Evolutionary conservation across 1,140 invertebrate genomes (phyloP), one percentile per base, ranked within the genome.

Genomic region (Drosophila littoralis): DNA sequence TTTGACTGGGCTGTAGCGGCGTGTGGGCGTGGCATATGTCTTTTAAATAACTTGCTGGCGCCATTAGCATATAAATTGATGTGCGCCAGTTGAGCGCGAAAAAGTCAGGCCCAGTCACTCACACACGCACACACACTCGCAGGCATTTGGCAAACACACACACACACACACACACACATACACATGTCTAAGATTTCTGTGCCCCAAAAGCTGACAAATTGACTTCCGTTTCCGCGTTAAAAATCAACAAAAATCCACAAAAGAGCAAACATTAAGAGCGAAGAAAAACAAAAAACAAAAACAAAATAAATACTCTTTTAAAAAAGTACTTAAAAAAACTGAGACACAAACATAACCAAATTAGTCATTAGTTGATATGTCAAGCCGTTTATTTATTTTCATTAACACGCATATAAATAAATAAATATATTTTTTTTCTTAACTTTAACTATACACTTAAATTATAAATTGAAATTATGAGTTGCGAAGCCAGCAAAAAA

Each of bases 331-430:
- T 66, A 61, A 75, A 63, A 69, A 67, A 69, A 67, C 48, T 72
- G 69, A 74, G 69, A 88, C 50, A 81, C 81, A 68, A 89, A 84
- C 81, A 89, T 89, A 89, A 89, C 84, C 84, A 89, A 89, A 89
- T 89, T 89, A 89, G 85, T 90, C 85, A 89, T 89, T 84, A 89
- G 85, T 90, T 80, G 60, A 84, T 89, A 88, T 84, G 77, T 64
- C 51, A 75, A 75, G 75, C 71, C 66, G 78, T 72, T 81, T 85
- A 77, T 86, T 73, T 86, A 78, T 72, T 72, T 55, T 71, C 65
- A 71, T 79, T 57, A 32, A 66, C 42, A 74, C 52, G 65, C 54
- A 60, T 13, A 61, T 36, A 61, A 6, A 48, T 48, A 51, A 45
- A 46, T 45, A 61, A 43, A 51, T 48, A 43, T 42, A 54, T 58